Evolutionary conservation across 2,888 invertebrate genomes (phyloP), one percentile per base, ranked within the genome.

Genomic region (Chloroclystis v-ata): DNA sequence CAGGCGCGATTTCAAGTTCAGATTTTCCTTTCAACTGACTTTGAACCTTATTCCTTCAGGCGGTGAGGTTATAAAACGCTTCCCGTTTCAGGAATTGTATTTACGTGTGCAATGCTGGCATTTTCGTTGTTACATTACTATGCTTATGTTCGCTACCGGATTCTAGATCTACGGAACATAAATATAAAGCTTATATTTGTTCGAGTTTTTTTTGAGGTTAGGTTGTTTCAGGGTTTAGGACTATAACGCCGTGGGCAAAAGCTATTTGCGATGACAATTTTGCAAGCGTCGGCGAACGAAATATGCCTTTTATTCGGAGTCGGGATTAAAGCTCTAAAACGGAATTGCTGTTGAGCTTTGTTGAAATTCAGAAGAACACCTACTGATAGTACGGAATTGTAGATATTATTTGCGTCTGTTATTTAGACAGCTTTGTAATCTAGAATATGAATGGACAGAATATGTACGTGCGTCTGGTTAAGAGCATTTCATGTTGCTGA

Each of bases 201-300:
- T 28, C 63, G 56, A n/a, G 14, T 12, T 16, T 39, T 46, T 62
- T 48, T 43, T 37, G 25, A 40, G 64, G 65, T 68, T 75, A 54
- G 40, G 64, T 54, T 64, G 69, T 71, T 72, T 61, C 53, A 7
- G 43, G 52, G 26, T 53, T 63, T 57, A 37, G 54, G 14, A 38
- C 47, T 56, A 54, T 48, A 61, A 57, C 52, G 84, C 87, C 77
- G 53, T 54, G 57, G 84, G 87, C 83, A 59, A 84, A 84, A 86
- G 83, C 87, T 86, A 87, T 87, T 87, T 86, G 85, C 82, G 85
- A 85, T 86, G 87, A 87, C 87, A 86, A 87, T 87, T 87, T 86
- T 75, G 82, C 79, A 78, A 83, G 80, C 81, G 79, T 75, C 78
- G 81, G 77, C 71, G 82, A 80, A 82, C 84, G 85, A 85, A 87